Evolutionary conservation across 2,113 vertebrate genomes (phyloP).

Genomic region (Crotophaga sulcirostris): DNA sequence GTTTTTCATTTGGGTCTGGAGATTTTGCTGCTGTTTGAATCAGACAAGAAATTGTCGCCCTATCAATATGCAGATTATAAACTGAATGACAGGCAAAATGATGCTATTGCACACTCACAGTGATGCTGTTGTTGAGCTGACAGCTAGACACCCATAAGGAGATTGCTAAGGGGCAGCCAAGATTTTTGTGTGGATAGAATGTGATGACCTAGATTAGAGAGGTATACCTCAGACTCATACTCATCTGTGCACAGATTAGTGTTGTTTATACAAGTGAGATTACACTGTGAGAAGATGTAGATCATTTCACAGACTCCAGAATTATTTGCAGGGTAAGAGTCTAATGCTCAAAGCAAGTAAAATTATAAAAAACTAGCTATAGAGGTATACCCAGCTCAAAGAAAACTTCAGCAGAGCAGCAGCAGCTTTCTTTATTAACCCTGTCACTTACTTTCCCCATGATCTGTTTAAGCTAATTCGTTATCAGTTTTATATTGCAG

Average conservation of each 20-base stretch:
- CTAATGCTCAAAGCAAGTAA: background rate
- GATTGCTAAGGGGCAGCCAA: background rate
- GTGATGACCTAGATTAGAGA: background rate
- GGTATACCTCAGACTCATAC: background rate
- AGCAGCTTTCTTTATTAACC: background rate
- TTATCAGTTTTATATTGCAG: background rate
- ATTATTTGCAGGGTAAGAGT: background rate
- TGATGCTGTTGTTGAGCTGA: background rate
- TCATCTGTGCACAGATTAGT: background rate
- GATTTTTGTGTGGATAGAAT: background rate
- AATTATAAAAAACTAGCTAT: background rate
- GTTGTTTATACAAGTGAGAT: background rate
- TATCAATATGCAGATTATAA: background rate
- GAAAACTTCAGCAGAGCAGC: background rate
- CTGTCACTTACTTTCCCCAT: background rate
- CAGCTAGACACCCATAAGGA: background rate
- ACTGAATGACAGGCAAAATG: background rate
- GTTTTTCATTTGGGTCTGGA: background rate
- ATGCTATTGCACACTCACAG: background rate
- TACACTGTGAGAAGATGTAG: background rate
- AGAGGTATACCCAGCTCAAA: background rate
- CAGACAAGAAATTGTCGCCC: background rate
- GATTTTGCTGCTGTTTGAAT: background rate
- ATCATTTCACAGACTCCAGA: background rate
- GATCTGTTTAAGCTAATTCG: background rate